phyloP scores from a whole-genome alignment of 1,140 invertebrate species.

The Listronotus bonariensis region DNA sequence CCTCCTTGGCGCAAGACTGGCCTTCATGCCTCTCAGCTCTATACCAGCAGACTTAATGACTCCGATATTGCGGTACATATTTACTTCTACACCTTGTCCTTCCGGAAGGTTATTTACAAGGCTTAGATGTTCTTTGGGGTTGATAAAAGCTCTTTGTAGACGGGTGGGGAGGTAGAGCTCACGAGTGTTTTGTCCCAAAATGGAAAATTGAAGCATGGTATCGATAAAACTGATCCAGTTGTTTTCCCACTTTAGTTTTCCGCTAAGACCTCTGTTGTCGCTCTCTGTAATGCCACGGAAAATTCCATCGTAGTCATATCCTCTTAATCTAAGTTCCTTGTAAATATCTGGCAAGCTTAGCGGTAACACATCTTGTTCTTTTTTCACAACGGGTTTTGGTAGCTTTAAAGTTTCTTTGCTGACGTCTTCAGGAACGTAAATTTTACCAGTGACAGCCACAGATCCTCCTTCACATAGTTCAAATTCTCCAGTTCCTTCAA shows the following conservation, averaged over 20 bases:
- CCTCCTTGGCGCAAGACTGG: conserved; percentile 83
- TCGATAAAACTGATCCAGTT: conserved; percentile 96
- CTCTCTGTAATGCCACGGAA: conserved; percentile 81
- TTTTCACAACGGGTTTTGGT: conserved; percentile 55
- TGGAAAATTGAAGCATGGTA: conserved; percentile 91
- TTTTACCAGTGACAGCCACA: conserved; percentile 78
- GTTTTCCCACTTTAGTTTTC: conserved; percentile 77
- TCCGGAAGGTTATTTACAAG: conserved; percentile 56
- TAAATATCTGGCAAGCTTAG: conserved; percentile 82
- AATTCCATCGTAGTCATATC: conserved; percentile 89
- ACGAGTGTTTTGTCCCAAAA: conserved; percentile 75
- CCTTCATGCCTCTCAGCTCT: conserved; percentile 88
- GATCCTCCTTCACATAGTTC: conserved; percentile 88
- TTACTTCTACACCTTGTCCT: conserved; percentile 61
- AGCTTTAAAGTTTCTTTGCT: conserved; percentile 63
- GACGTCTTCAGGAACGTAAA: conserved; percentile 69
- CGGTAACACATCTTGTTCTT: conserved; percentile 60
- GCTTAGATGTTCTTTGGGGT: conserved; percentile 72
- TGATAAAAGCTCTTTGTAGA: conserved; percentile 78
- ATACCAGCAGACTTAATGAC: conserved; percentile 84
- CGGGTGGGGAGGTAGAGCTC: conserved; percentile 87
- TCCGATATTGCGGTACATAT: conserved; percentile 77
- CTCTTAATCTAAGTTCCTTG: conserved; percentile 89
- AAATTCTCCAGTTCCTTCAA: conserved; percentile 87
- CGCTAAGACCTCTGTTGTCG: conserved; percentile 68